Conservation (phyloP, 2,113 vertebrate species). For the Limnothrissa miodon region DNA sequence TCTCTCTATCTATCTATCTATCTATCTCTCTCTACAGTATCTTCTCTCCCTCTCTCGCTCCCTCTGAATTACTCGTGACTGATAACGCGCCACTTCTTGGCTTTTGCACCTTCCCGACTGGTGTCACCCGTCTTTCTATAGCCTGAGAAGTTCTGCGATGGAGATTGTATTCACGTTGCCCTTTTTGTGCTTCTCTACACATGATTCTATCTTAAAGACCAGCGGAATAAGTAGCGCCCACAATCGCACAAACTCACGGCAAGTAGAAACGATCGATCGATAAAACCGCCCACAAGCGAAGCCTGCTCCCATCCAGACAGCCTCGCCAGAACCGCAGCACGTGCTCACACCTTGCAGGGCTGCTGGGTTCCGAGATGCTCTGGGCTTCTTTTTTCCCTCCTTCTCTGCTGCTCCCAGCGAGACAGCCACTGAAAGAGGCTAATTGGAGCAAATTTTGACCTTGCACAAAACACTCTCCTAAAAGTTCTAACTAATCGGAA, state of each 20-base stretch:
- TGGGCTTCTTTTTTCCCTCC: background rate
- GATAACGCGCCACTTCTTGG: background rate
- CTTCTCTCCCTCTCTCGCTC: background rate
- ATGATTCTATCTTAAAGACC: background rate
- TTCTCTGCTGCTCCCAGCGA: background rate
- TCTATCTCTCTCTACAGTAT: no score
- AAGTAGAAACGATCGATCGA: background rate
- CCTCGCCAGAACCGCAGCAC: background rate
- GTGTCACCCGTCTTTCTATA: background rate
- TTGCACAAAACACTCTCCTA: background rate
- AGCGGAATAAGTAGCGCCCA: background rate
- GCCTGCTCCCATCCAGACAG: background rate
- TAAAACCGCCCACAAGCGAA: background rate
- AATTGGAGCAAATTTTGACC: constrained; percentile 16
- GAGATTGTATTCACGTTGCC: background rate
- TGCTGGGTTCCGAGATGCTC: background rate
- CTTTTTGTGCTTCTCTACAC: background rate
- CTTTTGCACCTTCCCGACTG: background rate
- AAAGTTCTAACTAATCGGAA: background rate
- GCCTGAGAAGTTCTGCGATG: background rate
- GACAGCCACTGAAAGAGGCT: constrained; percentile 4
- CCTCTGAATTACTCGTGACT: background rate
- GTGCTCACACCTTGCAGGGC: background rate
- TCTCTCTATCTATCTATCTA: background rate
- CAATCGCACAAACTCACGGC: background rate